Evolutionary conservation across 2,888 invertebrate species (phyloP).

Genomic region (Leucophenga montana): DNA sequence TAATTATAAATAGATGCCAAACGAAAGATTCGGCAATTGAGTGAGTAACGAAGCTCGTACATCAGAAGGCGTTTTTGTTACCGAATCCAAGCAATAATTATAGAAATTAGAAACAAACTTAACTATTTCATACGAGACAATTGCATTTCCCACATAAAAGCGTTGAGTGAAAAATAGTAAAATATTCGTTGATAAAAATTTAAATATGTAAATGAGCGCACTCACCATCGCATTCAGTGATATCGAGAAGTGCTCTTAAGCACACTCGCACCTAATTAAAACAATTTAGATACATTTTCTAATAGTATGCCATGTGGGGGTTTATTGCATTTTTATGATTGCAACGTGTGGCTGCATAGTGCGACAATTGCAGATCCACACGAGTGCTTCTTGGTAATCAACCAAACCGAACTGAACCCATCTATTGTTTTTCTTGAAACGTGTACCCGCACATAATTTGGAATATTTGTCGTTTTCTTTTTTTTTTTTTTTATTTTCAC

Average conservation of each 20-base stretch:
- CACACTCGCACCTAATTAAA: background rate
- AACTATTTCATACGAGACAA: too few relatives aligned
- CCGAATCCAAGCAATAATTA: too few relatives aligned
- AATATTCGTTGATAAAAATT: background rate
- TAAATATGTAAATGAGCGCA: background rate
- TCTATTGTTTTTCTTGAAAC: constrained; percentile 13
- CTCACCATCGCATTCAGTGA: background rate
- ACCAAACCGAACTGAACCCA: too few relatives aligned
- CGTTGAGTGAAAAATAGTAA: background rate
- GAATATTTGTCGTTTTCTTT: constrained; percentile 5
- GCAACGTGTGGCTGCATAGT: constrained; percentile 10
- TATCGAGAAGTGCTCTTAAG: background rate
- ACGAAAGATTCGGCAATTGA: too few relatives aligned
- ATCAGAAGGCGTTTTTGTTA: too few relatives aligned
- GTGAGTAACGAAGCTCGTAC: too few relatives aligned
- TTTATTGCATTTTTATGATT: constrained; percentile 11
- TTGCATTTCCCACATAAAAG: too few relatives aligned
- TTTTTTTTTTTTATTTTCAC: too few relatives aligned
- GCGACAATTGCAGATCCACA: too few relatives aligned
- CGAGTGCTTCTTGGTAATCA: too few relatives aligned
- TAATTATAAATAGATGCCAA: too few relatives aligned
- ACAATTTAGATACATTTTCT: constrained; percentile 2
- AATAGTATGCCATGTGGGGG: background rate
- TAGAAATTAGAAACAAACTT: too few relatives aligned
- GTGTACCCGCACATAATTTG: constrained; percentile 17